These are phyloP conservation scores for Phyllotreta cruciferae DNA, from an alignment of 2,888 invertebrate species.

Conservation along the genomic window DNA sequence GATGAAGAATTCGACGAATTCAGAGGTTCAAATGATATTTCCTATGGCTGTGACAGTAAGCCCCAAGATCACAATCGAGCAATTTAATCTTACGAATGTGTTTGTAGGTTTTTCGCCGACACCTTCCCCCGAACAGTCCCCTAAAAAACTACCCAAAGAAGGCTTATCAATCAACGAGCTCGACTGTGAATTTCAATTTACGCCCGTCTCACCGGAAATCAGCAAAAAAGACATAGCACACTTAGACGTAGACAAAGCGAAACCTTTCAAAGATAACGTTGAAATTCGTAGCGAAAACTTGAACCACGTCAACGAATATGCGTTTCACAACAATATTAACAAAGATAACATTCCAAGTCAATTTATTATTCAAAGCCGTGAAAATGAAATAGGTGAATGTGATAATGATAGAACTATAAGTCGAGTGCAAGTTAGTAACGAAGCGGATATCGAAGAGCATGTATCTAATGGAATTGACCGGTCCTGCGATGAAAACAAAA, in stretches of 20 bases:
- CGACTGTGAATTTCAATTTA: slow-evolving; percentile 14
- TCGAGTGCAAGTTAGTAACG: background rate
- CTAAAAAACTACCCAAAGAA: slow-evolving; percentile 33
- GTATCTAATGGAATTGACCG: background rate
- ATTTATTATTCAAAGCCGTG: slow-evolving; percentile 25
- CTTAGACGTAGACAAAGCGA: background rate
- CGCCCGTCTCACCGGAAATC: background rate
- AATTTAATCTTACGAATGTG: background rate
- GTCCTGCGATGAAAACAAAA: slow-evolving; percentile 2
- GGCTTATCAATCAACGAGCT: slow-evolving; percentile 4
- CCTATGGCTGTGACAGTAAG: slow-evolving; percentile 56
- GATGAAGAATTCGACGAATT: slow-evolving; percentile 70
- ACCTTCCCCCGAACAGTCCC: slow-evolving; percentile 40
- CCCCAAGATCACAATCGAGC: too few species aligned
- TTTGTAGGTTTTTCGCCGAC: slow-evolving; percentile 37
- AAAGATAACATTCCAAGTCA: slow-evolving; percentile 28
- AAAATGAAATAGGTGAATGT: slow-evolving; percentile 20
- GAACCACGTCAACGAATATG: background rate
- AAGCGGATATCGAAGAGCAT: background rate
- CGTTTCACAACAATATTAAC: slow-evolving; percentile 21
- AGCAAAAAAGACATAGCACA: background rate
- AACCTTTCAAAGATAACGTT: background rate
- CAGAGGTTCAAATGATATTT: slow-evolving; percentile 60
- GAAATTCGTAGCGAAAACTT: slow-evolving; percentile 4
- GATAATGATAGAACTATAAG: slow-evolving; percentile 10